These are phyloP conservation scores for Ochropacha duplaris DNA, from an alignment of 2,888 invertebrate species.

Conservation along the genomic window DNA sequence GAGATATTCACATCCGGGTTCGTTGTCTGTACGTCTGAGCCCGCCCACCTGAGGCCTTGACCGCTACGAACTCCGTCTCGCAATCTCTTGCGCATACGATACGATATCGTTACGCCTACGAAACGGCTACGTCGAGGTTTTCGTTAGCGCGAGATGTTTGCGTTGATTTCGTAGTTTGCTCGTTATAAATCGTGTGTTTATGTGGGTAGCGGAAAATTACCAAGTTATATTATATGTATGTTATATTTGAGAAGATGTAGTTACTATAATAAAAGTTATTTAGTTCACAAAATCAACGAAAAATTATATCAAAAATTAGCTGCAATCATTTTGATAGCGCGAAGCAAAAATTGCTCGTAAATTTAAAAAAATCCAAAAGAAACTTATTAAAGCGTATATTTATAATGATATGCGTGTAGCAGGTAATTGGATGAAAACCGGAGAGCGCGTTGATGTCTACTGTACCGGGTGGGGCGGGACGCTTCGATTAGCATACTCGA, in stretches of 20 bases:
- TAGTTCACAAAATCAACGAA: background rate
- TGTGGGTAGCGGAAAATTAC: constrained; percentile 5
- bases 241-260: background rate
- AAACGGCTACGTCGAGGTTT: constrained; percentile 14
- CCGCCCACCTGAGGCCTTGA: constrained; percentile 78
- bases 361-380: background rate
- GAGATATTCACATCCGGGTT: constrained; percentile 67
- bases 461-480: constrained; percentile 34
- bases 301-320: background rate
- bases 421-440: constrained; percentile 13
- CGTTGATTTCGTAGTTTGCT: background rate
- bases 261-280: background rate
- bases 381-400: background rate
- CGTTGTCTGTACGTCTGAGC: constrained; percentile 48
- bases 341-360: background rate
- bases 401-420: constrained; percentile 16
- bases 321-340: background rate
- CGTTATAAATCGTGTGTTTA: background rate
- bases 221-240: background rate
- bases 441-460: constrained; percentile 72
- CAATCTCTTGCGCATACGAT: constrained; percentile 25
- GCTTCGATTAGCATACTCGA: constrained; percentile 14
- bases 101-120: constrained; percentile 31
- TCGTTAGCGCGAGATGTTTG: background rate
- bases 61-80: constrained; percentile 62